Evolutionary conservation across 2,888 invertebrate species (phyloP).

Genomic region (Allacma fusca): DNA sequence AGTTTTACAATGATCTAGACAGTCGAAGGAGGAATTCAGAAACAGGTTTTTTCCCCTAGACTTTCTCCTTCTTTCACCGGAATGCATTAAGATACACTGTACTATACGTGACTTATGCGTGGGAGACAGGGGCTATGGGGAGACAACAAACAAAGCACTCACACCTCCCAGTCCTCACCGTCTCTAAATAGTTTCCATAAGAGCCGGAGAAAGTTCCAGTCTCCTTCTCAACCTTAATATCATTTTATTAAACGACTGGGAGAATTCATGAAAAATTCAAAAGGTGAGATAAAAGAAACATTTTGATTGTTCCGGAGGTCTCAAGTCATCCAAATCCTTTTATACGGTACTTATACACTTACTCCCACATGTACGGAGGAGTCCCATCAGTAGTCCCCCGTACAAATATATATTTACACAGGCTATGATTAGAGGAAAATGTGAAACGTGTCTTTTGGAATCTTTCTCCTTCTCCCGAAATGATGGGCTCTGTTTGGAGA

Average conservation of each 20-base stretch:
- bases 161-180: neutral
- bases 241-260: neutral
- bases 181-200: too few relatives aligned
- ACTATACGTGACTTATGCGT: neutral
- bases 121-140: too few relatives aligned
- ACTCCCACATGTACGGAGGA: neutral
- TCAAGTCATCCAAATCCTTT: conserved; percentile 26
- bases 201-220: neutral
- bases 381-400: neutral
- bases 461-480: neutral
- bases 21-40: conserved; percentile 16
- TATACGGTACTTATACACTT: neutral
- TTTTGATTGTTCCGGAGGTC: conserved; percentile 30
- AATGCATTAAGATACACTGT: neutral
- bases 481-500: too few relatives aligned
- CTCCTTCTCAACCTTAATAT: neutral
- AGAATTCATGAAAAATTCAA: conserved; percentile 30
- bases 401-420: neutral
- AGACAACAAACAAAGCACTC: conserved; percentile 20
- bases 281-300: conserved; percentile 29
- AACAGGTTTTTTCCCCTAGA: neutral
- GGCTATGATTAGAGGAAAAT: neutral
- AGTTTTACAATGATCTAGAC: neutral
- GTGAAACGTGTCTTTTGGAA: conserved; percentile 4
- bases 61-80: neutral